These are phyloP conservation scores for Drosophila kambysellisi DNA, from an alignment of 2,888 invertebrate genomes.

Conservation along the genomic window DNA sequence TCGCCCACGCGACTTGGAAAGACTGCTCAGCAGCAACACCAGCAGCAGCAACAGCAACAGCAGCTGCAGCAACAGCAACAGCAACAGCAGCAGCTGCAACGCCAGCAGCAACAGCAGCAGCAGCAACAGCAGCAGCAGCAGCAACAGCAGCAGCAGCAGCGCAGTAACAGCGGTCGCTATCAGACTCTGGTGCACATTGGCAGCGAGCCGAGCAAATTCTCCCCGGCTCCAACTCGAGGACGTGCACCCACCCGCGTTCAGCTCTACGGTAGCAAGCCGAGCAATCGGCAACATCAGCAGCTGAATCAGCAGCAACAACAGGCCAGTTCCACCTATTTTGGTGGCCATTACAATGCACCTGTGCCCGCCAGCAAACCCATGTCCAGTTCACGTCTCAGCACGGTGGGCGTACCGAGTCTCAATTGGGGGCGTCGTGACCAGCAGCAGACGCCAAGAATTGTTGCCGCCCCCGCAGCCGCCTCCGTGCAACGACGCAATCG, in stretches of 20 bases:
- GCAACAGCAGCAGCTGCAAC: conserved; percentile 10
- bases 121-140: conserved; percentile 12
- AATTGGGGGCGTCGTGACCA: conserved; percentile 77
- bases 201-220: conserved; percentile 53
- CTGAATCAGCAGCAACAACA: conserved; percentile 18
- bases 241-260: conserved; percentile 77
- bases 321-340: conserved; percentile 63
- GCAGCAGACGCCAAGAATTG: conserved; percentile 49
- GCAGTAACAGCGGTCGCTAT: conserved; percentile 65
- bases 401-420: conserved; percentile 42
- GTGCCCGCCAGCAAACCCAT: conserved; percentile 36
- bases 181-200: conserved; percentile 83
- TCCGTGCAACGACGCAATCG: conserved; percentile 81
- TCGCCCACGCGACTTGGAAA: conserved; percentile 29
- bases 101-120: neutral
- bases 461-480: conserved; percentile 57
- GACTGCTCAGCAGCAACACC: neutral
- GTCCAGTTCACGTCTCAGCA: conserved; percentile 38
- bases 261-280: conserved; percentile 69
- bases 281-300: conserved; percentile 37
- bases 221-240: conserved; percentile 49
- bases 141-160: conserved; percentile 21
- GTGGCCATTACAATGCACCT: conserved; percentile 72
- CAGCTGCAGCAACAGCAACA: conserved; percentile 15
- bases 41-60: neutral